phyloP scores from a whole-genome alignment of 2,888 invertebrate species.

The Ichneumoninae sp. region DNA sequence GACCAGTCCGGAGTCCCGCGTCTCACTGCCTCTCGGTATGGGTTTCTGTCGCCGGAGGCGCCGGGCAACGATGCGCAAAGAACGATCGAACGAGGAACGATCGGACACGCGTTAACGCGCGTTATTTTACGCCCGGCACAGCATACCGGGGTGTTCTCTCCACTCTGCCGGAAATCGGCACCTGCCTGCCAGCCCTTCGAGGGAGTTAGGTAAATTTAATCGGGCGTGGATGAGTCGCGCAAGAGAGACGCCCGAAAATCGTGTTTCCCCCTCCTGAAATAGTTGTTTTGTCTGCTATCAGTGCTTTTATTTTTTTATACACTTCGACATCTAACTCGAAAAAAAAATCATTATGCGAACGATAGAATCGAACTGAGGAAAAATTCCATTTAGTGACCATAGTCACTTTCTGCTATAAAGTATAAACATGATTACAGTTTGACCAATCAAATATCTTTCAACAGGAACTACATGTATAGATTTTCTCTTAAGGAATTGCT shows the following conservation, averaged over 20 bases:
- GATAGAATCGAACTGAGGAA: constrained; percentile 21
- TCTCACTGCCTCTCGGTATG: not conserved
- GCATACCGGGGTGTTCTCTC: constrained; percentile 65
- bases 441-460: too few species aligned
- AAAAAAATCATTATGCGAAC: constrained; percentile 17
- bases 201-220: constrained; percentile 64
- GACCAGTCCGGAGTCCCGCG: not conserved
- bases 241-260: constrained; percentile 59
- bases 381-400: too few species aligned
- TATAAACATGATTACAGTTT: too few species aligned
- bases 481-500: too few species aligned
- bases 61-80: constrained; percentile 49
- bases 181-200: constrained; percentile 74
- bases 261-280: constrained; percentile 29
- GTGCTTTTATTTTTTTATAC: not conserved
- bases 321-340: not conserved
- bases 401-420: too few species aligned
- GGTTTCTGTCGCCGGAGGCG: constrained; percentile 34
- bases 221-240: constrained; percentile 62
- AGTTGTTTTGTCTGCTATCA: constrained; percentile 47
- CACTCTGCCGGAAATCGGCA: constrained; percentile 81
- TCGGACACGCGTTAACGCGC: constrained; percentile 70
- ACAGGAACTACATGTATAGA: too few species aligned
- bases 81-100: constrained; percentile 65
- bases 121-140: constrained; percentile 62